Evolutionary conservation across 2,888 invertebrate species (phyloP).

Genomic region (Brachycybe producta): DNA sequence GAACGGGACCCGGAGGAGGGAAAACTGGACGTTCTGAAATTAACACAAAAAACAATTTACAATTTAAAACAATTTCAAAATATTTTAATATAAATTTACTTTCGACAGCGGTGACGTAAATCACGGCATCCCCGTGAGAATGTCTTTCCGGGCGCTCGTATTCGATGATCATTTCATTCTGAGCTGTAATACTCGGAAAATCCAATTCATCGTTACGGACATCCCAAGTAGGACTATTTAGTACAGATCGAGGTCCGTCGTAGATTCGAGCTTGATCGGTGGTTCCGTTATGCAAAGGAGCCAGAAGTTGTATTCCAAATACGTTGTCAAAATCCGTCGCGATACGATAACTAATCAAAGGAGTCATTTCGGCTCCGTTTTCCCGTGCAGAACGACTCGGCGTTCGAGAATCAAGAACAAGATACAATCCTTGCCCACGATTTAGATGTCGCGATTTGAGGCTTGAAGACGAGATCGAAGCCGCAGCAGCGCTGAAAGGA

Average conservation of each 20-base stretch:
- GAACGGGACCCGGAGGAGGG: neutral
- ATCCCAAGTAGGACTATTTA: neutral
- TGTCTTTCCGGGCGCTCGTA: constrained; percentile 3
- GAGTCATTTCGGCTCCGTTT: neutral
- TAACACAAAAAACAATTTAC: constrained; percentile 2
- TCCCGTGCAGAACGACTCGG: neutral
- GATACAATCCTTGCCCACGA: constrained; percentile 62
- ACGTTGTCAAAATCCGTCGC: constrained; percentile 37
- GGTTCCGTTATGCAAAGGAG: constrained; percentile 38
- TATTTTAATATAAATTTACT: constrained; percentile 27
- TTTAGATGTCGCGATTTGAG: constrained; percentile 54
- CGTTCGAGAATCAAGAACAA: constrained; percentile 41
- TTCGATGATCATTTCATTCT: neutral
- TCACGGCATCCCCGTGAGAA: constrained; percentile 58
- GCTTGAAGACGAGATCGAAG: constrained; percentile 22
- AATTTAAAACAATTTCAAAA: constrained; percentile 1
- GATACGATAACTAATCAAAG: no score
- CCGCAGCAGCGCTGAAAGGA: neutral
- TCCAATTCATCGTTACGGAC: neutral
- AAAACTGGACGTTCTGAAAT: constrained; percentile 1
- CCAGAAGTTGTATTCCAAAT: constrained; percentile 75
- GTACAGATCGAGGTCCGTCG: neutral
- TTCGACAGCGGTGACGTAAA: constrained; percentile 58
- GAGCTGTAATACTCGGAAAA: constrained; percentile 1
- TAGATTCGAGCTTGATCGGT: neutral